Evolutionary conservation across 2,797 vertebrate species (phyloP).

Genomic region (Peromyscus nudipes): DNA sequence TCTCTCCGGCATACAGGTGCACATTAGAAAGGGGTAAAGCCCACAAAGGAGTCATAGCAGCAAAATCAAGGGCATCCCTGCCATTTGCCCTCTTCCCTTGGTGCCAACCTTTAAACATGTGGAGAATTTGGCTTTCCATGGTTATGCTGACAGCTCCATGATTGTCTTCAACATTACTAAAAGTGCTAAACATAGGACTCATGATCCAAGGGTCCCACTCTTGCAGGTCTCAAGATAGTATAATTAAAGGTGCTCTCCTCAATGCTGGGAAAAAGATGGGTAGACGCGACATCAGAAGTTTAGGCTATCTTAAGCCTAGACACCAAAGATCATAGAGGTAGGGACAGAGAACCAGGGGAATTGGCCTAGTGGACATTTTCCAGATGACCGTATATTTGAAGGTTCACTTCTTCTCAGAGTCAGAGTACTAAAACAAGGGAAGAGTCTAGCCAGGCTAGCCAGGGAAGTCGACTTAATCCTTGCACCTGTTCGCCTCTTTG

Average conservation of each 20-base stretch:
- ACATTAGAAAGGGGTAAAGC: neutral
- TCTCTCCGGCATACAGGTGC: constrained; percentile 41
- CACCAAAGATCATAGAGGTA: neutral
- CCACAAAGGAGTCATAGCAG: too few species aligned
- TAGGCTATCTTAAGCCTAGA: neutral
- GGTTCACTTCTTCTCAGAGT: neutral
- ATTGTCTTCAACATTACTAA: neutral
- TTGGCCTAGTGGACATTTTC: neutral
- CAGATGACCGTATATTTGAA: neutral
- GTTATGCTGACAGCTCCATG: neutral
- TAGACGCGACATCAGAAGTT: neutral
- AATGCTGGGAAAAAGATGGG: too few species aligned
- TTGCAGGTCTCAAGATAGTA: neutral
- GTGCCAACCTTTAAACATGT: neutral
- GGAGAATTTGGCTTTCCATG: neutral
- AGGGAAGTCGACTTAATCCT: neutral
- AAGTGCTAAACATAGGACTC: neutral
- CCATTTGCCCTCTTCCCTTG: neutral
- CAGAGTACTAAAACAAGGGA: neutral
- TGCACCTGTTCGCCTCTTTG: neutral
- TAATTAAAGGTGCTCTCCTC: neutral
- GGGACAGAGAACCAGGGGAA: neutral
- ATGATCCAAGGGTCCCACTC: neutral
- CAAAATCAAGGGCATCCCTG: too few species aligned
- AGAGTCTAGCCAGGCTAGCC: too few species aligned